phyloP scores from a whole-genome alignment of 2,113 vertebrate genomes.

The Xenopus tropicalis region DNA sequence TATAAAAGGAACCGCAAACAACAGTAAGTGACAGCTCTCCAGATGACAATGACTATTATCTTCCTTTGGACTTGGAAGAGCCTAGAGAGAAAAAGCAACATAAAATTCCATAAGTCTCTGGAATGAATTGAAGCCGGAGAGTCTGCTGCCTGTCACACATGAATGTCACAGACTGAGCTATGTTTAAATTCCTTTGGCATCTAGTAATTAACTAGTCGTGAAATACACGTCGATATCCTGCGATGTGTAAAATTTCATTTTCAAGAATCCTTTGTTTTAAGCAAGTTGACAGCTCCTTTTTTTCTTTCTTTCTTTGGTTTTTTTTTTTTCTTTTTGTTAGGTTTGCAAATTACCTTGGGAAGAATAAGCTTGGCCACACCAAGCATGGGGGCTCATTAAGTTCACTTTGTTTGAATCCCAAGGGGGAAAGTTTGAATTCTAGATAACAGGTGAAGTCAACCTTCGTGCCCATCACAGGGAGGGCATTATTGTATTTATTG shows the following conservation, averaged over 20 bases:
- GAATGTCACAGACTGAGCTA: constrained; percentile 73
- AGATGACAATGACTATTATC: constrained; percentile 38
- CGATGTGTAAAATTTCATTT: constrained; percentile 75
- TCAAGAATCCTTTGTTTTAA: constrained; percentile 47
- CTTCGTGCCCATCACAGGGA: too few species aligned
- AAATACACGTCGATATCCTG: constrained; percentile 69
- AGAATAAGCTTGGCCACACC: constrained; percentile 18
- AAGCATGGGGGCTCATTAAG: background rate
- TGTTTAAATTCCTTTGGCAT: constrained; percentile 78
- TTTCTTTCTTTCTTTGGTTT: constrained; percentile 6
- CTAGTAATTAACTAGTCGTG: constrained; percentile 75
- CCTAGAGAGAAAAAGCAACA: background rate
- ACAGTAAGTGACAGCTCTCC: background rate
- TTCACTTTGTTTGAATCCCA: constrained; percentile 19
- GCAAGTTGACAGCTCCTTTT: constrained; percentile 43
- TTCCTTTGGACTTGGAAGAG: constrained; percentile 18
- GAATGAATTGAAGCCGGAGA: constrained; percentile 24
- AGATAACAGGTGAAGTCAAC: constrained; percentile 5
- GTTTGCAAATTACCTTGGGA: constrained; percentile 28
- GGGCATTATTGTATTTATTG: too few species aligned
- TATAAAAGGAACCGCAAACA: background rate
- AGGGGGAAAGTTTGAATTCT: constrained; percentile 12
- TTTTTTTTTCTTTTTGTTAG: background rate
- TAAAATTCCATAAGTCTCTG: constrained; percentile 27
- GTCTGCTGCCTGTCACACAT: constrained; percentile 64